Conservation (phyloP, 2,113 vertebrate genomes). For the Haemorhous mexicanus region DNA sequence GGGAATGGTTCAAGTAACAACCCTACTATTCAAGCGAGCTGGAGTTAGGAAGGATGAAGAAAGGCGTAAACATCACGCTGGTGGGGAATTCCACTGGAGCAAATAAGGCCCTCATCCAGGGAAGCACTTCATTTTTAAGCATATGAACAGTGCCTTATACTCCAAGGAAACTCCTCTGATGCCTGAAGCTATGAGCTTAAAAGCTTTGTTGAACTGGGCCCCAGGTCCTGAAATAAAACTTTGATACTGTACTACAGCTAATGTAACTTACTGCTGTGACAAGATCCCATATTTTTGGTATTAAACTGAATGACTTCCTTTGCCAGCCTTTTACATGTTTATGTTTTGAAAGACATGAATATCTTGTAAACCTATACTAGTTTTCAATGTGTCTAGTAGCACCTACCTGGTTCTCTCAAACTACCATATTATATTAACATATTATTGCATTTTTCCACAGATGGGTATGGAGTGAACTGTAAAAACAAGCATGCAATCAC, state of each 20-base stretch:
- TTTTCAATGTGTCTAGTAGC: slow-evolving; percentile 82
- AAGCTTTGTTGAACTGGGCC: neutral
- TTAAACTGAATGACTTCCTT: slow-evolving; percentile 70
- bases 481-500: slow-evolving; percentile 88
- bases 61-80: slow-evolving; percentile 24
- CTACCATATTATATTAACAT: slow-evolving; percentile 84
- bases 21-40: slow-evolving; percentile 61
- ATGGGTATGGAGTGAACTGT: slow-evolving; percentile 79
- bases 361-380: slow-evolving; percentile 82
- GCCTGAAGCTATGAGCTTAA: neutral
- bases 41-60: slow-evolving; percentile 62
- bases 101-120: slow-evolving; percentile 60
- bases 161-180: neutral
- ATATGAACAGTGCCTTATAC: slow-evolving; percentile 28
- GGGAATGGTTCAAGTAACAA: slow-evolving; percentile 63
- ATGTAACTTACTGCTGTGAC: slow-evolving; percentile 54
- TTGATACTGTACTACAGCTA: slow-evolving; percentile 40
- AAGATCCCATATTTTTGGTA: slow-evolving; percentile 72
- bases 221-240: slow-evolving; percentile 67
- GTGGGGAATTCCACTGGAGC: slow-evolving; percentile 63
- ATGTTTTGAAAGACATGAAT: slow-evolving; percentile 76
- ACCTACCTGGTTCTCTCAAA: slow-evolving; percentile 84
- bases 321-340: slow-evolving; percentile 67
- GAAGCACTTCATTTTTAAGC: slow-evolving; percentile 52
- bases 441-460: slow-evolving; percentile 88